Evolutionary conservation across 2,888 invertebrate genomes (phyloP).

Genomic region (Ecliptopera silaceata): DNA sequence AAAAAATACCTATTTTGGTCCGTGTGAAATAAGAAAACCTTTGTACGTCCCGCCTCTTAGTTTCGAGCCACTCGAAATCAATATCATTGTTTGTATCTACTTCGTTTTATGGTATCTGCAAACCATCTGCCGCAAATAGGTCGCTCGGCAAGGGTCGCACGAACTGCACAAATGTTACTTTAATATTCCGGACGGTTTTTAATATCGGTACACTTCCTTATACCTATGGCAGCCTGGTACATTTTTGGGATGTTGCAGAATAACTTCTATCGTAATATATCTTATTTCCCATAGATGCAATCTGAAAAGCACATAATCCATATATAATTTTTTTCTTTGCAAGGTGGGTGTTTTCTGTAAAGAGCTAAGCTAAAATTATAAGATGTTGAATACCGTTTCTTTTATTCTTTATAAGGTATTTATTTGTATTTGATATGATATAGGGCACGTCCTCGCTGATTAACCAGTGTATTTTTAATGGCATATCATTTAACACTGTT

Average conservation of each 20-base stretch:
- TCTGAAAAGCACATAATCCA: too few relatives aligned
- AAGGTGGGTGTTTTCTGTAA: too few relatives aligned
- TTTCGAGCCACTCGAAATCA: conserved; percentile 14
- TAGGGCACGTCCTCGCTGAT: too few relatives aligned
- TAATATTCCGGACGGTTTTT: conserved; percentile 22
- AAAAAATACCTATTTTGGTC: neutral
- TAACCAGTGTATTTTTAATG: too few relatives aligned
- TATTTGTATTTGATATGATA: too few relatives aligned
- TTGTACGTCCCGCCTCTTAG: neutral
- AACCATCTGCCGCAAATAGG: conserved; percentile 31
- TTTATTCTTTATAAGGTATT: too few relatives aligned
- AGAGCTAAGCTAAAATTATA: too few relatives aligned
- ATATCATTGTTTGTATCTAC: conserved; percentile 19
- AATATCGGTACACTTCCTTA: conserved; percentile 24
- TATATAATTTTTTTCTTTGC: neutral
- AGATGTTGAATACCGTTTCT: too few relatives aligned
- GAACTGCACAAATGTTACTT: conserved; percentile 25
- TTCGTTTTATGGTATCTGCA: conserved; percentile 30
- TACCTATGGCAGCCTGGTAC: conserved; percentile 8
- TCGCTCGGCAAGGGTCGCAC: conserved; percentile 16
- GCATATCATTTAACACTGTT: too few relatives aligned
- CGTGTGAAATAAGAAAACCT: neutral
- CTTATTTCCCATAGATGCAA: too few relatives aligned
- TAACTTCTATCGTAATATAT: too few relatives aligned
- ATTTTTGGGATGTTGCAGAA: neutral